phyloP scores from a whole-genome alignment of 2,113 vertebrate species.

The Salvelinus sp. region DNA sequence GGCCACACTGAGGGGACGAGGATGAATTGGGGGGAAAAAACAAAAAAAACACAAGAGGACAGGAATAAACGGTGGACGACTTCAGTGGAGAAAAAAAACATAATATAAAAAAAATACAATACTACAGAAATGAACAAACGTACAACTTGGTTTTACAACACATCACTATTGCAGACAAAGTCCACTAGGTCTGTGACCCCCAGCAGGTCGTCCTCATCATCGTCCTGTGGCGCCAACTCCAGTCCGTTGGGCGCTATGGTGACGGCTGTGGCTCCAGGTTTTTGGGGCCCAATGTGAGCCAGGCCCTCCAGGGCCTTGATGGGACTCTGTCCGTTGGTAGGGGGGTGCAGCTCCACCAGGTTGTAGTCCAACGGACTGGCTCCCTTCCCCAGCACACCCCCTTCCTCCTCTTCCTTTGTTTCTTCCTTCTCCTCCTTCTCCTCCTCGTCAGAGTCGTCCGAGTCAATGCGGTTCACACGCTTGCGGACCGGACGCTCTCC shows the following conservation, averaged over 20 bases:
- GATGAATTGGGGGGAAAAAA: neutral
- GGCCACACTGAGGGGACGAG: conserved; percentile 21
- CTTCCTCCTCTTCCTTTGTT: conserved; percentile 77
- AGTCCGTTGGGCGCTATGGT: conserved; percentile 83
- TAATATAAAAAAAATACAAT: conserved; percentile 70
- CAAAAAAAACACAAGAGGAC: neutral
- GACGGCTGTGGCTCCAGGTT: conserved; percentile 68
- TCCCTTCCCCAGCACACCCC: conserved; percentile 81
- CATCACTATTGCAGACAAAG: conserved; percentile 99
- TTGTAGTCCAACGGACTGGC: conserved; percentile 83
- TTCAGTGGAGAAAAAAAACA: conserved; percentile 45
- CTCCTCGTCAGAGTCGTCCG: conserved; percentile 70
- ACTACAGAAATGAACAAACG: neutral
- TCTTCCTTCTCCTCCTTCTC: conserved; percentile 50
- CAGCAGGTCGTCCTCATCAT: conserved; percentile 96
- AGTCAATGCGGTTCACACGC: conserved; percentile 90
- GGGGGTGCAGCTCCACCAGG: conserved; percentile 78
- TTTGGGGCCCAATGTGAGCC: conserved; percentile 73
- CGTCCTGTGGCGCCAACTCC: conserved; percentile 82
- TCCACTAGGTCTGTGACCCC: conserved; percentile 99
- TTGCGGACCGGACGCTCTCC: conserved; percentile 86
- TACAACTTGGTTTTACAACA: conserved; percentile 82
- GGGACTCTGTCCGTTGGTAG: conserved; percentile 88
- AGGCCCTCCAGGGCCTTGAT: conserved; percentile 80
- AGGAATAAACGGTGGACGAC: conserved; percentile 1